Evolutionary conservation across 2,888 invertebrate species (phyloP).

Genomic region (Carpatolechia fugitivella): DNA sequence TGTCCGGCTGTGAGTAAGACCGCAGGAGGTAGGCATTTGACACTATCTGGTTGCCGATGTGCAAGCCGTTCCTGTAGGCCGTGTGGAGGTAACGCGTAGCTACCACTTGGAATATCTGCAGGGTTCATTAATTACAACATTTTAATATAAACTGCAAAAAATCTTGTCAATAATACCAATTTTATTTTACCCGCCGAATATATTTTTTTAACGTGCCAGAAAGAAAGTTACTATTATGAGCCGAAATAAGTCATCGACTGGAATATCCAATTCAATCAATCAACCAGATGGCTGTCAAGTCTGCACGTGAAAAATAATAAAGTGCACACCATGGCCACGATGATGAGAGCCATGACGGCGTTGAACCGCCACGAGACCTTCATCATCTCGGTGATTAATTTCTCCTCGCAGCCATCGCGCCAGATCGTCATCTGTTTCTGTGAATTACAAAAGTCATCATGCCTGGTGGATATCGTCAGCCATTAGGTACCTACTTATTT

Average conservation of each 20-base stretch:
- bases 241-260: no score
- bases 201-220: no score
- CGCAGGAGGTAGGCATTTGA: slow-evolving; percentile 64
- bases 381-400: slow-evolving; percentile 71
- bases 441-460: background rate
- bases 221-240: no score
- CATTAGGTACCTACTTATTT: background rate
- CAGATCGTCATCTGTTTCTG: slow-evolving; percentile 64
- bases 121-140: background rate
- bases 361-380: slow-evolving; percentile 67
- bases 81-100: slow-evolving; percentile 69
- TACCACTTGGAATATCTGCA: slow-evolving; percentile 61
- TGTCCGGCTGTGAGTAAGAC: slow-evolving; percentile 49
- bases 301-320: background rate
- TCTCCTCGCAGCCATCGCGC: slow-evolving; percentile 68
- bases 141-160: no score
- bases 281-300: no score
- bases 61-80: slow-evolving; percentile 63
- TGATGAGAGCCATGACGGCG: slow-evolving; percentile 64
- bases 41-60: slow-evolving; percentile 58
- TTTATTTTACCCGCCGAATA: no score
- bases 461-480: background rate
- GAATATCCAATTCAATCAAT: no score
- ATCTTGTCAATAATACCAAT: no score
- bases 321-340: slow-evolving; percentile 57